These are phyloP conservation scores for Sminthurinus signatus DNA, from an alignment of 1,140 invertebrate genomes.

Conservation along the genomic window DNA sequence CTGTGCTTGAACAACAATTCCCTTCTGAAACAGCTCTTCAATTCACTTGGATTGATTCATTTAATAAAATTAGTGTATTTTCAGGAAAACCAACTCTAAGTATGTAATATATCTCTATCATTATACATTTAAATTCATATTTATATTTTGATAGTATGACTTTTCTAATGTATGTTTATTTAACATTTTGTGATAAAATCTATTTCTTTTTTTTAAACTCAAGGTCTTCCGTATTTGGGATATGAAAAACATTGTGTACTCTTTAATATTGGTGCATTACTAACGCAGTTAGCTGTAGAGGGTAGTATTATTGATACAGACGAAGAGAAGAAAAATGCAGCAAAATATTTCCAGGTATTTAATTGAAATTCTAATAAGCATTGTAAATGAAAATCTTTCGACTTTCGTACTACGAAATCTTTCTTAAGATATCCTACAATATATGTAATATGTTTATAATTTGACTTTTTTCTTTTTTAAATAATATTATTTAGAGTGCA, in stretches of 20 bases:
- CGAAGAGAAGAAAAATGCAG: conserved; percentile 88
- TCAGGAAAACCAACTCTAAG: conserved; percentile 83
- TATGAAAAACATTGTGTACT: conserved; percentile 93
- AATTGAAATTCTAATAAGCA: too few relatives aligned
- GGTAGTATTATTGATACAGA: conserved; percentile 76
- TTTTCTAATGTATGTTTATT: background rate
- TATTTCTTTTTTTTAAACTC: too few relatives aligned
- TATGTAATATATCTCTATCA: conserved; percentile 52
- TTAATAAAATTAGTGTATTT: conserved; percentile 91
- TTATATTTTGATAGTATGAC: background rate
- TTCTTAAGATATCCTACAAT: too few relatives aligned
- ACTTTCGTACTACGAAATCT: too few relatives aligned
- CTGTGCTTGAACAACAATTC: conserved; percentile 83
- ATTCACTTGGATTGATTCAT: conserved; percentile 97
- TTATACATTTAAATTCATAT: background rate
- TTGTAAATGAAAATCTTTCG: too few relatives aligned
- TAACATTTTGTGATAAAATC: background rate
- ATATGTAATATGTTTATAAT: background rate
- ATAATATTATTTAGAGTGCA: conserved; percentile 61
- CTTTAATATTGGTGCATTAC: conserved; percentile 94
- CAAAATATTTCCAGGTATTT: conserved; percentile 85
- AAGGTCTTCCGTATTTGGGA: conserved; percentile 72
- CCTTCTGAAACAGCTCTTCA: conserved; percentile 80
- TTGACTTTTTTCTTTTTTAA: too few relatives aligned
- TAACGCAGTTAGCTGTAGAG: conserved; percentile 76